Evolutionary conservation across 1,140 invertebrate species (phyloP), one percentile per base, ranked within the genome.

Genomic region (Atopsyche davidsoni): DNA sequence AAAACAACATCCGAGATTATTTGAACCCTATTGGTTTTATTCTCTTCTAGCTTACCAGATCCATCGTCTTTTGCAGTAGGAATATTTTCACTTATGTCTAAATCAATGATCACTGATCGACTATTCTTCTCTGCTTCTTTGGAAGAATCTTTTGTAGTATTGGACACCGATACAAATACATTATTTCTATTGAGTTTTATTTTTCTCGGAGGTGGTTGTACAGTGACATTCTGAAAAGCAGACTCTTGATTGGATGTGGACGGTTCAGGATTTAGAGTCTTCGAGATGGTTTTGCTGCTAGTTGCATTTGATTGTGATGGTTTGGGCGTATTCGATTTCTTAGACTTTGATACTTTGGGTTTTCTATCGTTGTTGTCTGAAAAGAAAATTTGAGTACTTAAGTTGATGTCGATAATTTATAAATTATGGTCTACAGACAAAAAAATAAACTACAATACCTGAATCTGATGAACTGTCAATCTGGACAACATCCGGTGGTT

Each of bases 171-270:
- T 1, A 57, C 48, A 3, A 45, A 44, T 10, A 48, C 21, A 57
- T 65, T 70, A n/a, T 59, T 66, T 41, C 70, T 55, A n/a, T 70
- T 72, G 1, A 72, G 55, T 64, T 67, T 70, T n/a, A 73, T 72
- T 57, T 68, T 71, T 45, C 64, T 58, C 0, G 63, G 60, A 7
- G 59, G 51, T 21, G 62, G 24, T 25, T 66, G 4, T 57, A 18
- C 24, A 65, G 59, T 13, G 64, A 67, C 7, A n/a, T n/a, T n/a
- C n/a, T n/a, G n/a, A n/a, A n/a, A n/a, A n/a, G n/a, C n/a, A n/a
- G n/a, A n/a, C n/a, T n/a, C n/a, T n/a, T n/a, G n/a, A n/a, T n/a
- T n/a, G n/a, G n/a, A n/a, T n/a, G n/a, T n/a, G n/a, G n/a, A n/a
- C n/a, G n/a, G n/a, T n/a, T n/a, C n/a, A n/a, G n/a, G n/a, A n/a